These are phyloP conservation scores for Drosophila virilis DNA, from an alignment of 1,140 invertebrate genomes.

Conservation along the genomic window DNA sequence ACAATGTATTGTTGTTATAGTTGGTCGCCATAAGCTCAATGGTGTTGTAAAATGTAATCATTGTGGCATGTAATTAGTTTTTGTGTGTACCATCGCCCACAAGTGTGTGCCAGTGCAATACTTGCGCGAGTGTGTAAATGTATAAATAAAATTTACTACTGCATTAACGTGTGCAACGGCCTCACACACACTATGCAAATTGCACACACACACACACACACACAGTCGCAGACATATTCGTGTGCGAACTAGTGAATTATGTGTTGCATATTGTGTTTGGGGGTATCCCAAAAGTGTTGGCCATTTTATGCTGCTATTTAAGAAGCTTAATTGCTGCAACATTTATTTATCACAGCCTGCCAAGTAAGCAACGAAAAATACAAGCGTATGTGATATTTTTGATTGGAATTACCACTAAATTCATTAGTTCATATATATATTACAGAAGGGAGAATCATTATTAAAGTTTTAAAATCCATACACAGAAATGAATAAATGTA, in stretches of 20 bases:
- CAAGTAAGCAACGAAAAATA: too few relatives aligned
- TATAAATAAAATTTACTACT: constrained; percentile 68
- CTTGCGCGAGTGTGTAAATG: constrained; percentile 29
- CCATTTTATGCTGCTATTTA: background rate
- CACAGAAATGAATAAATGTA: too few relatives aligned
- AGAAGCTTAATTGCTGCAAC: background rate
- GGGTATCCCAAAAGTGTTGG: constrained; percentile 2
- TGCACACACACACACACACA: constrained; percentile 13
- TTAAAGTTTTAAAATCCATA: too few relatives aligned
- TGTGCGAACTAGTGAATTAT: background rate
- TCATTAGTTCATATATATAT: too few relatives aligned
- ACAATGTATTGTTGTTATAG: constrained; percentile 2
- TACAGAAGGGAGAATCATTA: too few relatives aligned
- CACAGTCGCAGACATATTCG: background rate
- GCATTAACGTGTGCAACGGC: constrained; percentile 48
- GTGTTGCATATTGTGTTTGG: background rate
- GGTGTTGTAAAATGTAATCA: constrained; percentile 77
- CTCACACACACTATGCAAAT: constrained; percentile 21
- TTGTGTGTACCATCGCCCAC: constrained; percentile 49
- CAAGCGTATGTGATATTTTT: too few relatives aligned
- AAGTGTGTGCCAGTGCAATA: constrained; percentile 22
- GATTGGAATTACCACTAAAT: too few relatives aligned
- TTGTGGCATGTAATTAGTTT: constrained; percentile 82
- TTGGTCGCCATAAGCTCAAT: constrained; percentile 46
- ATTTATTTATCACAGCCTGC: background rate